Conservation (phyloP, 2,797 vertebrate genomes). For the Nannoperca australis region DNA sequence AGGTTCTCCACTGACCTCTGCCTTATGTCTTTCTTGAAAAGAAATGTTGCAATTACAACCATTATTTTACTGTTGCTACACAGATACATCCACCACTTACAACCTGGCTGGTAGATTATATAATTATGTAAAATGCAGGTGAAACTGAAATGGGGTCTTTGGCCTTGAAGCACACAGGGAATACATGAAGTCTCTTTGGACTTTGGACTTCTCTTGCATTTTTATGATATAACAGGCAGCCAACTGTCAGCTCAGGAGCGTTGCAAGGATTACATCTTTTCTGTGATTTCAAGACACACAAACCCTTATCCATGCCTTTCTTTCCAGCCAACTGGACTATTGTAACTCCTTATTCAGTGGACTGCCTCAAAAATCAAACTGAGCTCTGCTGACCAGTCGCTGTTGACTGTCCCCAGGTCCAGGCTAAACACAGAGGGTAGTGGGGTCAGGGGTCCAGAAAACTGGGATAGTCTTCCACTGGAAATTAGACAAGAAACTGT, state of each 20-base stretch:
- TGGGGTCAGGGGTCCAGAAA: background rate
- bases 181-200: background rate
- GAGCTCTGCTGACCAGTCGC: no score
- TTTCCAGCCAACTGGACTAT: no score
- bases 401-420: no score
- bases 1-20: background rate
- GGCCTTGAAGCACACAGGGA: background rate
- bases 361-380: no score
- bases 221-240: background rate
- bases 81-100: background rate
- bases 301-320: no score
- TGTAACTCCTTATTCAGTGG: no score
- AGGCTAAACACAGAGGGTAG: no score
- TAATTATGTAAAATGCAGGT: slow-evolving; percentile 5
- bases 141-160: background rate
- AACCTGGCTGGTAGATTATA: background rate
- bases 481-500: background rate
- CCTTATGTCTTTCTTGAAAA: background rate
- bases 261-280: no score
- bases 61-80: no score
- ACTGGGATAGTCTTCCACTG: background rate
- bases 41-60: no score
- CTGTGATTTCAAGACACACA: no score
- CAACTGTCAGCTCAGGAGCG: no score
- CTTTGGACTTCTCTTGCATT: background rate